phyloP scores from a whole-genome alignment of 1,140 invertebrate species.

The Trachelipus rathkii region DNA sequence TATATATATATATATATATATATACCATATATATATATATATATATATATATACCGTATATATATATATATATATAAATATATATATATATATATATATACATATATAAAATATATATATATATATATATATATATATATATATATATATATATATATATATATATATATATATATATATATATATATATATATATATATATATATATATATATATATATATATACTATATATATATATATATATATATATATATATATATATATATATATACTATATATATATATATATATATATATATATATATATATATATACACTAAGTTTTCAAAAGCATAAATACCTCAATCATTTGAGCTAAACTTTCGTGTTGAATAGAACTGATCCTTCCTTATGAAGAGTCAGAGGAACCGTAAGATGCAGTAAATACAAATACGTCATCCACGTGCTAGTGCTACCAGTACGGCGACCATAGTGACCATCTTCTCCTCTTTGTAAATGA shows the following conservation, averaged over 20 bases:
- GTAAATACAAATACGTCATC: slow-evolving; percentile 66
- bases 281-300: too few relatives aligned
- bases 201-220: not conserved
- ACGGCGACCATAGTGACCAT: slow-evolving; percentile 61
- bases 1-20: too few relatives aligned
- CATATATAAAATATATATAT: too few relatives aligned
- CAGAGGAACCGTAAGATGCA: slow-evolving; percentile 84
- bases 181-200: not conserved
- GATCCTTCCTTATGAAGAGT: slow-evolving; percentile 70
- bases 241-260: too few relatives aligned
- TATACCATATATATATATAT: too few relatives aligned
- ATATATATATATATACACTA: too few relatives aligned
- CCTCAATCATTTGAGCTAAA: slow-evolving; percentile 46
- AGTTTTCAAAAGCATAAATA: not conserved
- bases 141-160: not conserved
- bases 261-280: too few relatives aligned
- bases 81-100: too few relatives aligned
- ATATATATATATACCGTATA: too few relatives aligned
- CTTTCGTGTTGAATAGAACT: slow-evolving; percentile 53
- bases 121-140: too few relatives aligned
- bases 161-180: not conserved
- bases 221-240: too few relatives aligned
- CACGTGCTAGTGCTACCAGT: slow-evolving; percentile 50
- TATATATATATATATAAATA: too few relatives aligned
- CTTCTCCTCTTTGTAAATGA: slow-evolving; percentile 72